A percentile compares a stretch with the other conserved stretches of the same genome.
phyloP scores from a whole-genome alignment of 2,888 invertebrate genomes.

The Lycia hirtaria region DNA sequence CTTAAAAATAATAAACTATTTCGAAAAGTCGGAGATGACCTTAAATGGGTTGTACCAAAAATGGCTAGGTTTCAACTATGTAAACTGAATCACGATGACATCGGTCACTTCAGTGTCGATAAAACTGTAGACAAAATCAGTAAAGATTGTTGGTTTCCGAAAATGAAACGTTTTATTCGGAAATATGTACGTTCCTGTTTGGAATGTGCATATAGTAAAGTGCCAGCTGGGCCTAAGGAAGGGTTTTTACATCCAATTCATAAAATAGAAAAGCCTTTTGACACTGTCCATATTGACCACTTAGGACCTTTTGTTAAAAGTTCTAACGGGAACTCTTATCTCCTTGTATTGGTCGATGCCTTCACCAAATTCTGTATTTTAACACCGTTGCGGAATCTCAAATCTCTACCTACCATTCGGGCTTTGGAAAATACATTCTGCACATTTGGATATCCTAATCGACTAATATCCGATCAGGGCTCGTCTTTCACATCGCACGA shows the following conservation, averaged over 20 bases:
- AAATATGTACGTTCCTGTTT: conserved; percentile 36
- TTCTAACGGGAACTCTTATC: not conserved
- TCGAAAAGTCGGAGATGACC: not conserved
- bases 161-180: conserved; percentile 31
- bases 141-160: conserved; percentile 32
- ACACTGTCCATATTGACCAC: conserved; percentile 3
- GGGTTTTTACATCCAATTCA: conserved; percentile 40
- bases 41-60: not conserved
- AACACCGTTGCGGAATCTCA: not conserved
- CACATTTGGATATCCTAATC: conserved; percentile 1
- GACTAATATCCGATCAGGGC: conserved; percentile 10
- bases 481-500: too few species aligned
- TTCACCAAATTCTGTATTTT: not conserved
- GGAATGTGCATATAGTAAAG: conserved; percentile 34
- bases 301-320: not conserved
- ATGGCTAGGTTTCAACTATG: not conserved
- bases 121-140: conserved; percentile 3
- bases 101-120: not conserved
- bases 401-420: not conserved
- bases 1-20: conserved; percentile 1
- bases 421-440: not conserved
- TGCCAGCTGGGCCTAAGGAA: conserved; percentile 19
- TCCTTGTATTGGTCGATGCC: conserved; percentile 1
- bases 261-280: conserved; percentile 35
- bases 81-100: not conserved